A percentile compares a stretch with the other conserved stretches of the same genome.
phyloP scores from a whole-genome alignment of 2,113 vertebrate species.

The Gymnocephalus cernua region DNA sequence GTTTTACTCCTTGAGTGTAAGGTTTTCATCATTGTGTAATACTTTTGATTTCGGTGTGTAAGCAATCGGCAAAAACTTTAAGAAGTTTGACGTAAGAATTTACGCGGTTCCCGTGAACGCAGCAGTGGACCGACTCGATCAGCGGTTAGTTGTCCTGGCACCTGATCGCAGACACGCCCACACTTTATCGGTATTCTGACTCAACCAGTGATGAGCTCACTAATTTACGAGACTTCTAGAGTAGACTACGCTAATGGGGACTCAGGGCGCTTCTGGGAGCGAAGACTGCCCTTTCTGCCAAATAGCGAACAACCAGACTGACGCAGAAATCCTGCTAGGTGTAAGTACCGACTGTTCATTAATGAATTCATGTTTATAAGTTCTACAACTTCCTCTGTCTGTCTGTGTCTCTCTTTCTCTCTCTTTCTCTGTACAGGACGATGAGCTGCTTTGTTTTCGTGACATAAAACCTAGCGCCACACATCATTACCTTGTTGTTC shows the following conservation, averaged over 20 bases:
- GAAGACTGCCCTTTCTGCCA: conserved; percentile 86
- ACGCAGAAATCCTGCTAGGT: conserved; percentile 79
- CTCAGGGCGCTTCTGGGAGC: not conserved
- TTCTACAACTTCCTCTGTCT: not conserved
- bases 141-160: not conserved
- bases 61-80: too few species aligned
- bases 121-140: conserved; percentile 13
- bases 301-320: conserved; percentile 75
- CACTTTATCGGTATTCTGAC: not conserved
- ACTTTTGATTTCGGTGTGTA: too few species aligned
- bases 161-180: not conserved
- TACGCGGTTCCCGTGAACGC: not conserved
- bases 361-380: not conserved
- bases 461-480: conserved; percentile 86
- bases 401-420: not conserved
- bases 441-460: conserved; percentile 87
- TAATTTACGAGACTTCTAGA: not conserved
- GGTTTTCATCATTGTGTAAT: too few species aligned
- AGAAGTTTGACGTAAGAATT: not conserved
- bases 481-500: conserved; percentile 89
- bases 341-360: conserved; percentile 44
- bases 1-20: too few species aligned
- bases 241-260: not conserved
- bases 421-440: conserved; percentile 72
- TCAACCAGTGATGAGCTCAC: too few species aligned